These are phyloP conservation scores for Peucedramus taeniatus DNA, from an alignment of 2,113 vertebrate genomes.

Conservation along the genomic window DNA sequence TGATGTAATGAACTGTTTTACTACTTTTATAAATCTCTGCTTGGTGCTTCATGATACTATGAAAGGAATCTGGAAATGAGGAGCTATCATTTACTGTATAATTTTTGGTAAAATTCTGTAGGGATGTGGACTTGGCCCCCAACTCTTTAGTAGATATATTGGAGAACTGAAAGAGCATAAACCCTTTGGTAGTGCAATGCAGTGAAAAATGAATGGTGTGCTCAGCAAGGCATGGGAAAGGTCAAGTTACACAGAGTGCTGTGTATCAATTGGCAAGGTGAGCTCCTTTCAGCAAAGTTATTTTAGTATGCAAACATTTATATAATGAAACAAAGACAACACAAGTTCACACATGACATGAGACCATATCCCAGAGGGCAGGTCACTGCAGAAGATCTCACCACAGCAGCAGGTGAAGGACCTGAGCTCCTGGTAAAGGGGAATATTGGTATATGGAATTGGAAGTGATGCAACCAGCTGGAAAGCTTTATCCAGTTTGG, in stretches of 20 bases:
- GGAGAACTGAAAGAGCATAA: neutral
- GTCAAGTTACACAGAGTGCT: neutral
- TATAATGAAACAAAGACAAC: neutral
- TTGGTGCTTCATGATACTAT: neutral
- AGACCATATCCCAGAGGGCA: neutral
- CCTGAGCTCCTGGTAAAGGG: neutral
- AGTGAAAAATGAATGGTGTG: neutral
- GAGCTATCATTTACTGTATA: neutral
- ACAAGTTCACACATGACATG: neutral
- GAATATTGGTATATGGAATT: neutral
- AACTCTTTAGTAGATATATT: neutral
- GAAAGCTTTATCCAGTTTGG: neutral
- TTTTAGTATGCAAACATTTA: neutral
- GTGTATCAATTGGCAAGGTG: neutral
- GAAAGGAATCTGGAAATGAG: neutral
- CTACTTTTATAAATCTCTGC: neutral
- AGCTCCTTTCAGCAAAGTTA: neutral
- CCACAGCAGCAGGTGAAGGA: neutral
- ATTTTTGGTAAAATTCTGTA: neutral
- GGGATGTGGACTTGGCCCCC: neutral
- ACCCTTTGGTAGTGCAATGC: neutral
- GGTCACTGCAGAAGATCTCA: neutral
- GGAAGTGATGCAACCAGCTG: neutral
- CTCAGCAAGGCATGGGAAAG: neutral
- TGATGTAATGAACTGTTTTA: neutral